A percentile compares a stretch with the other conserved stretches of the same genome.
Conservation (phyloP, 1,140 invertebrate genomes). For the Metopolophium dirhodum region DNA sequence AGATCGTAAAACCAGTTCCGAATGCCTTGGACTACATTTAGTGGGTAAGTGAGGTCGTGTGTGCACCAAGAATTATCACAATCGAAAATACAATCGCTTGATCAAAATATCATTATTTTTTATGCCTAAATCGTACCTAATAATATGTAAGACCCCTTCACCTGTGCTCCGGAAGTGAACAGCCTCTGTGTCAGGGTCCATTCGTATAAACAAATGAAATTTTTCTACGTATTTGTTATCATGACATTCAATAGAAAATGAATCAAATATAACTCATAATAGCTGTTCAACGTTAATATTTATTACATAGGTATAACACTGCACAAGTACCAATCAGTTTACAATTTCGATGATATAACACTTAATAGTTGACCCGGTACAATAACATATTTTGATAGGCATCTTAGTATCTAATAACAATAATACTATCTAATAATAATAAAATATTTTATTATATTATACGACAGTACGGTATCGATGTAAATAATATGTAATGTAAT, state of each 20-base stretch:
- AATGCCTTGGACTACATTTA: slow-evolving; percentile 42
- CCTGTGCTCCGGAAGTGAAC: background rate
- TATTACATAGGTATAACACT: background rate
- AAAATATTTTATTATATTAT: background rate
- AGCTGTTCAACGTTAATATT: background rate
- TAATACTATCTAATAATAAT: background rate
- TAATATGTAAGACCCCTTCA: slow-evolving; percentile 5
- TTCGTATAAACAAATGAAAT: background rate
- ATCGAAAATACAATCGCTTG: background rate
- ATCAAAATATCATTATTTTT: slow-evolving; percentile 14
- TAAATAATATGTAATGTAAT: too few relatives aligned
- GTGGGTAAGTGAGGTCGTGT: background rate
- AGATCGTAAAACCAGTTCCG: slow-evolving; percentile 37
- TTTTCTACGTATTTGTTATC: background rate
- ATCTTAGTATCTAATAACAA: too few relatives aligned
- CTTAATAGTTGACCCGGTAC: background rate
- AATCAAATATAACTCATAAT: background rate
- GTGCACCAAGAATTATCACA: background rate
- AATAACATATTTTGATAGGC: background rate
- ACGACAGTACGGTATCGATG: background rate
- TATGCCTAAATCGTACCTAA: background rate
- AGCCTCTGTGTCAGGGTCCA: background rate
- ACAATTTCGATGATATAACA: background rate
- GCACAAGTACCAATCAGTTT: background rate
- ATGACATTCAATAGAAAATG: background rate